phyloP scores from a whole-genome alignment of 2,797 vertebrate species.

The Pseudopleuronectes americanus region DNA sequence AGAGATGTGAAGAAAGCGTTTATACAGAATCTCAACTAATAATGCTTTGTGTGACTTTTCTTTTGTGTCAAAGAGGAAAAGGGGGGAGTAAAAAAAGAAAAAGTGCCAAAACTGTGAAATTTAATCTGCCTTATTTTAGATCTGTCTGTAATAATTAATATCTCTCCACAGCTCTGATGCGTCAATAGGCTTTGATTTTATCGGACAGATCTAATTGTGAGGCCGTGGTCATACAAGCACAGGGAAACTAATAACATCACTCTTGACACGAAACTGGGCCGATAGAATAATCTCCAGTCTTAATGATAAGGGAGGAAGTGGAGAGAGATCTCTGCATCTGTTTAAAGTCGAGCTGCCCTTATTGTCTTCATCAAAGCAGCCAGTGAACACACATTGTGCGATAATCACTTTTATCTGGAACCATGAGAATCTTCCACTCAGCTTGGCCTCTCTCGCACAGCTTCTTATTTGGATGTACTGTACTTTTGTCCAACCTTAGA shows the following conservation, averaged over 20 bases:
- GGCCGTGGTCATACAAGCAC: constrained; percentile 56
- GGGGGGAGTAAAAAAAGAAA: neutral
- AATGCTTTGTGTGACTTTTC: constrained; percentile 34
- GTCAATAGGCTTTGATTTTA: constrained; percentile 65
- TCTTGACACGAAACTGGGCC: constrained; percentile 38
- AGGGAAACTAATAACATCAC: constrained; percentile 59
- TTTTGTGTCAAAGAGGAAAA: constrained; percentile 17
- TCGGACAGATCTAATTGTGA: constrained; percentile 67
- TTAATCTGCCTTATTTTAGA: constrained; percentile 67
- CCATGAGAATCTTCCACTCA: constrained; percentile 1
- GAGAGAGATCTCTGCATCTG: constrained; percentile 13
- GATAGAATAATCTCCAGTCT: constrained; percentile 48
- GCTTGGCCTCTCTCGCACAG: neutral
- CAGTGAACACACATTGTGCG: constrained; percentile 20
- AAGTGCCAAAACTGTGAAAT: constrained; percentile 60
- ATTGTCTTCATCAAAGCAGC: constrained; percentile 39
- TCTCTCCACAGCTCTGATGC: constrained; percentile 49
- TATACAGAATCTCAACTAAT: constrained; percentile 29
- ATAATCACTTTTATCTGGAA: constrained; percentile 21
- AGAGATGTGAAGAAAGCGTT: constrained; percentile 46
- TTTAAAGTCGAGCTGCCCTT: constrained; percentile 7
- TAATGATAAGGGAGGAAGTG: constrained; percentile 36
- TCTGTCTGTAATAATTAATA: constrained; percentile 65
- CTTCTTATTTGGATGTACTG: neutral
- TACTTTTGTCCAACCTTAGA: constrained; percentile 15